These are phyloP conservation scores for Lepidurus apus DNA, from an alignment of 1,140 invertebrate species.

Conservation along the genomic window DNA sequence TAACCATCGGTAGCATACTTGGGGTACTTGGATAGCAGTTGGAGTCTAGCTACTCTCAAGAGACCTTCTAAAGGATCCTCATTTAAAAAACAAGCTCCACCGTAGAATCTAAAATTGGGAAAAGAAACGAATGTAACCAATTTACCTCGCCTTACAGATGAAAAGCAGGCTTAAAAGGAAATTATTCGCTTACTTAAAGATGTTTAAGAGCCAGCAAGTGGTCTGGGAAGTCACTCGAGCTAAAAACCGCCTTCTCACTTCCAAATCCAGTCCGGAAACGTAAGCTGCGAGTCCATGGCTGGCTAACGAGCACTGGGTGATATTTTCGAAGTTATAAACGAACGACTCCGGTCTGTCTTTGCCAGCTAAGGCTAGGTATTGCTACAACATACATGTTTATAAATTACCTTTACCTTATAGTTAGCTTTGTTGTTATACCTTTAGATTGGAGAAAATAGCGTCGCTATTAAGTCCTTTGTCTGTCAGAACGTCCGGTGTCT, in stretches of 20 bases:
- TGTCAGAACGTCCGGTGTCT: not conserved
- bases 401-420: not conserved
- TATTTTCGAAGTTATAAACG: not conserved
- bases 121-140: not conserved
- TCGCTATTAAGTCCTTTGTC: not conserved
- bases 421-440: not conserved
- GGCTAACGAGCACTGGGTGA: not conserved
- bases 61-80: constrained; percentile 71
- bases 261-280: not conserved
- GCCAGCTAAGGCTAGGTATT: not conserved
- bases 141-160: not conserved
- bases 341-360: not conserved
- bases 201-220: not conserved
- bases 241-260: constrained; percentile 1
- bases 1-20: constrained; percentile 50
- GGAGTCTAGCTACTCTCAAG: constrained; percentile 66
- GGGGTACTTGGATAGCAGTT: constrained; percentile 73
- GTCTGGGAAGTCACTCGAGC: not conserved
- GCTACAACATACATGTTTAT: not conserved
- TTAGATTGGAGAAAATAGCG: not conserved
- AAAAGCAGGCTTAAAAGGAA: not conserved
- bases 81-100: constrained; percentile 67
- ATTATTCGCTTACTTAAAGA: not conserved
- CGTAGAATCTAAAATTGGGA: constrained; percentile 49
- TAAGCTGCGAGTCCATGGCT: constrained; percentile 4